A percentile compares a stretch with the other conserved stretches of the same genome.
These are phyloP conservation scores for Pollicipes pollicipes DNA, from an alignment of 1,140 invertebrate genomes.

Conservation along the genomic window DNA sequence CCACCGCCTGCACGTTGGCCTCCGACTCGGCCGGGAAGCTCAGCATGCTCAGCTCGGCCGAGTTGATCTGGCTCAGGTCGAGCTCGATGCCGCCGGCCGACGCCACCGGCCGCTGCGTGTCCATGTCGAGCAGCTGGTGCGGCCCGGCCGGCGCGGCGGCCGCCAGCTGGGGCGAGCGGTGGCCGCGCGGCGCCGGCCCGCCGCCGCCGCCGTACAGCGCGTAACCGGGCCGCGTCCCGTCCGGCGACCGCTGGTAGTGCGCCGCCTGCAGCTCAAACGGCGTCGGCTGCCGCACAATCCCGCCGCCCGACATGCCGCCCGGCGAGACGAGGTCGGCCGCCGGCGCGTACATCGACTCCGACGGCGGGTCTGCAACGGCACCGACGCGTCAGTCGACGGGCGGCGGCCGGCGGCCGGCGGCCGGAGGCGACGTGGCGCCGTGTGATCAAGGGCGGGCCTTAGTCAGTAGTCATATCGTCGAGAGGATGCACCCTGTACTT, in stretches of 20 bases:
- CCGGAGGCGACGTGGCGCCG: no score
- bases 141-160: no score
- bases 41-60: slow-evolving; percentile 20
- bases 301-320: background rate
- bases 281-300: background rate
- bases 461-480: no score
- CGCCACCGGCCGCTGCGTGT: slow-evolving; percentile 17
- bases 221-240: background rate
- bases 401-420: no score
- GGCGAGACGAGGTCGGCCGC: background rate
- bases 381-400: no score
- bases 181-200: no score
- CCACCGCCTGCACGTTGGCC: slow-evolving; percentile 20
- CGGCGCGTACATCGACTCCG: background rate
- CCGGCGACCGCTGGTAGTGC: background rate
- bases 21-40: slow-evolving; percentile 21
- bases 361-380: background rate
- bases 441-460: no score
- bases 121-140: slow-evolving; percentile 15
- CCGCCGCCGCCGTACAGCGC: no score
- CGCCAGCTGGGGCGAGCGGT: background rate
- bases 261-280: background rate
- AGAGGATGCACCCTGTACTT: no score
- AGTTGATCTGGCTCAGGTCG: slow-evolving; percentile 17
- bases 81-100: slow-evolving; percentile 15